Evolutionary conservation across 2,113 vertebrate species (phyloP).

Genomic region (Oryzias woworae): DNA sequence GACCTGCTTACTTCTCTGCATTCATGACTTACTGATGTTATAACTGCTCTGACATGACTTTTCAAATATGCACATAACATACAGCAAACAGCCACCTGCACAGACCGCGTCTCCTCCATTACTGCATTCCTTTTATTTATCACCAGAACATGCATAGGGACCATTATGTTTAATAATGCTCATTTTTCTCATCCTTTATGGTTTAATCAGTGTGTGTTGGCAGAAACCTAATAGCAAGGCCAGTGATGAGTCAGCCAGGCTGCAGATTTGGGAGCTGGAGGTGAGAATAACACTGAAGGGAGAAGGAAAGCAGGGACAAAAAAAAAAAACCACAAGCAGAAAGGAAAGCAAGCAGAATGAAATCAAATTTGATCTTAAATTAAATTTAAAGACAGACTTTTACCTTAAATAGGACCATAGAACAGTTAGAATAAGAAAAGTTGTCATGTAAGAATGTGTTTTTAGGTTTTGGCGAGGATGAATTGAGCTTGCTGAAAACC

Average conservation of each 20-base stretch:
- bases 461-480: no score
- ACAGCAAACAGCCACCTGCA: conserved; percentile 41
- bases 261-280: conserved; percentile 75
- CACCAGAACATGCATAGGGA: conserved; percentile 49
- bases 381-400: conserved; percentile 31
- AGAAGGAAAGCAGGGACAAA: conserved; percentile 57
- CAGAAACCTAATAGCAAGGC: conserved; percentile 73
- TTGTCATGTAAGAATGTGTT: no score
- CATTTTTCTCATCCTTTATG: conserved; percentile 67
- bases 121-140: conserved; percentile 54
- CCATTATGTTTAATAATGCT: conserved; percentile 55
- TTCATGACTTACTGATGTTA: conserved; percentile 31
- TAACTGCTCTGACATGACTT: conserved; percentile 23
- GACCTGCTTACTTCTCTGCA: conserved; percentile 16
- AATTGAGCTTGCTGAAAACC: no score
- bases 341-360: conserved; percentile 35
- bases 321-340: conserved; percentile 48
- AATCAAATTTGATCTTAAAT: conserved; percentile 38
- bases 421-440: no score
- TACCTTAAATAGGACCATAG: neutral
- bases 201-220: conserved; percentile 77
- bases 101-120: conserved; percentile 30
- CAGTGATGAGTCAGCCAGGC: conserved; percentile 77
- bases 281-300: conserved; percentile 74
- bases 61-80: conserved; percentile 39